A percentile compares a stretch with the other conserved stretches of the same genome.
These are phyloP conservation scores for Metalampra italica DNA, from an alignment of 2,888 invertebrate genomes.

Conservation along the genomic window DNA sequence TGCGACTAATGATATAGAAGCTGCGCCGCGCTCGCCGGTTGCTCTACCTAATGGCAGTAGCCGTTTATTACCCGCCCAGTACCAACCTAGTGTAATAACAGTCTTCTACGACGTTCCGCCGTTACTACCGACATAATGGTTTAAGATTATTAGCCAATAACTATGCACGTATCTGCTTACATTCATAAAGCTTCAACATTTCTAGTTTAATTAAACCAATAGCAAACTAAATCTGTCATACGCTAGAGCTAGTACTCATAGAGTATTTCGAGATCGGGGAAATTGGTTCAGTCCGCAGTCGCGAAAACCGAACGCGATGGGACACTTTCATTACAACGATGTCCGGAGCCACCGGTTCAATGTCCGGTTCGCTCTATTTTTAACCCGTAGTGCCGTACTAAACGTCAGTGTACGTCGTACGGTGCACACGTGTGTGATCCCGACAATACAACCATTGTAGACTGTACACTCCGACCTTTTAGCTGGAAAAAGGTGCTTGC, in stretches of 20 bases:
- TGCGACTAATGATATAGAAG: conserved; percentile 45
- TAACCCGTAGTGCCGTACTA: conserved; percentile 36
- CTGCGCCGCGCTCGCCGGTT: conserved; percentile 15
- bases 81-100: conserved; percentile 34
- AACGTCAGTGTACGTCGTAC: conserved; percentile 32
- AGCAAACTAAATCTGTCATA: conserved; percentile 1
- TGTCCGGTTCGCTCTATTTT: conserved; percentile 72
- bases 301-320: conserved; percentile 52
- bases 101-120: conserved; percentile 27
- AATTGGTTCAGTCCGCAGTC: conserved; percentile 54
- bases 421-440: conserved; percentile 40
- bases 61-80: conserved; percentile 36
- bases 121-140: conserved; percentile 18
- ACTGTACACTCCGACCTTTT: conserved; percentile 31
- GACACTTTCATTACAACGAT: conserved; percentile 69
- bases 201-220: background rate
- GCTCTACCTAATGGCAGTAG: conserved; percentile 32
- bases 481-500: conserved; percentile 4
- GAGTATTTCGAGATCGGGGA: conserved; percentile 36
- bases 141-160: conserved; percentile 16
- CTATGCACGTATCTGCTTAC: background rate
- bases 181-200: background rate
- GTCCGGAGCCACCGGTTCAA: conserved; percentile 69
- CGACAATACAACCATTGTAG: conserved; percentile 43
- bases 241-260: conserved; percentile 1